phyloP scores from a whole-genome alignment of 2,888 invertebrate genomes.

The Scrobipalpa atriplicella region DNA sequence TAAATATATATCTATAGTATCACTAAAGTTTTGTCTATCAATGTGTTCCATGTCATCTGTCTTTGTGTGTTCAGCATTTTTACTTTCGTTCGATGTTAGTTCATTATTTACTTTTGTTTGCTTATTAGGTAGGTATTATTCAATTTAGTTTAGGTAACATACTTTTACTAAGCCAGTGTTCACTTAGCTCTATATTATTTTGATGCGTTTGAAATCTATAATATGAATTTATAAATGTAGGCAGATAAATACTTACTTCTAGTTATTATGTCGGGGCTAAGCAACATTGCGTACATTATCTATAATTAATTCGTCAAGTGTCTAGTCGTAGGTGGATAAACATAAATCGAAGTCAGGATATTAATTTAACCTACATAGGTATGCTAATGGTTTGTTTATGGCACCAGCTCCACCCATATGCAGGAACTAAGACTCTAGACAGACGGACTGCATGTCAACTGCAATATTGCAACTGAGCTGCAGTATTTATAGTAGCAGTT shows the following conservation, averaged over 20 bases:
- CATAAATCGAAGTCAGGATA: slow-evolving; percentile 13
- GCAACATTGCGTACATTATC: not conserved
- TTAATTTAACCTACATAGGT: slow-evolving; percentile 18
- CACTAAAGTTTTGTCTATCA: not conserved
- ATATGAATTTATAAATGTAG: not conserved
- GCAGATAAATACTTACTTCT: not conserved
- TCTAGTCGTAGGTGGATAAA: slow-evolving; percentile 7
- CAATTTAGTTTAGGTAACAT: no score
- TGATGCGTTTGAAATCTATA: not conserved
- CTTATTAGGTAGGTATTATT: no score
- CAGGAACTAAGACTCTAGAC: no score
- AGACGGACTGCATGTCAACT: no score
- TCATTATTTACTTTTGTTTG: no score
- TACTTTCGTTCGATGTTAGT: not conserved
- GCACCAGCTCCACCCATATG: not conserved
- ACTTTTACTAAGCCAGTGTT: no score
- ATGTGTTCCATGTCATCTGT: not conserved
- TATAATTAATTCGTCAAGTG: slow-evolving; percentile 12
- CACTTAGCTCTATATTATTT: no score
- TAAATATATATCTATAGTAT: no score
- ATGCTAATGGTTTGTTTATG: slow-evolving; percentile 26
- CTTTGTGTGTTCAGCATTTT: not conserved
- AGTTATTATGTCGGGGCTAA: not conserved
- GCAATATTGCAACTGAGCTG: no score
- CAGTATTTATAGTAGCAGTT: no score